phyloP scores from a whole-genome alignment of 2,888 invertebrate genomes.

The Acanthosepion lycidas region DNA sequence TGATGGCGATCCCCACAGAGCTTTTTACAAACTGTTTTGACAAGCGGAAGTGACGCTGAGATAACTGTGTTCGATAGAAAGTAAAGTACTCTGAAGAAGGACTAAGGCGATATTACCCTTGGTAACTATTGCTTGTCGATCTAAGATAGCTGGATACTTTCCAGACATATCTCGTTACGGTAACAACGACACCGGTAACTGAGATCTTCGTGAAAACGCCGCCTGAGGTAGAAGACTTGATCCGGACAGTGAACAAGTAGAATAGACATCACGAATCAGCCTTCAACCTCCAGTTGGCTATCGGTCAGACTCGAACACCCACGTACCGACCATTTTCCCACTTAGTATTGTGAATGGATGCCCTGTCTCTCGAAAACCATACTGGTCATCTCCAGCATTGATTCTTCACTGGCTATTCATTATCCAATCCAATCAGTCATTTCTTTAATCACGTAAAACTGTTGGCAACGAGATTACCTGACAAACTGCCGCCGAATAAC shows the following conservation, averaged over 20 bases:
- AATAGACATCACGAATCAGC: not conserved
- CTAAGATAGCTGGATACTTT: not conserved
- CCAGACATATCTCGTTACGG: not conserved
- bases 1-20: too few species aligned
- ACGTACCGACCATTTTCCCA: not conserved
- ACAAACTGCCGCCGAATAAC: not conserved
- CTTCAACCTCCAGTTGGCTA: not conserved
- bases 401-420: not conserved
- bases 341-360: not conserved
- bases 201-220: not conserved
- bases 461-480: not conserved
- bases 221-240: not conserved
- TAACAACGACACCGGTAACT: not conserved
- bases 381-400: not conserved
- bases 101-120: too few species aligned
- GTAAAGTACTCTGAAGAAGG: too few species aligned
- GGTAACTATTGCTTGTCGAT: too few species aligned
- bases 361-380: not conserved
- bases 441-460: constrained; percentile 33
- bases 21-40: too few species aligned
- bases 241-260: not conserved
- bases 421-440: constrained; percentile 9
- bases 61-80: too few species aligned
- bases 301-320: not conserved
- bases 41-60: too few species aligned